These are phyloP conservation scores for Enteromius paludinosus DNA, from an alignment of 2,797 vertebrate genomes.

Conservation along the genomic window DNA sequence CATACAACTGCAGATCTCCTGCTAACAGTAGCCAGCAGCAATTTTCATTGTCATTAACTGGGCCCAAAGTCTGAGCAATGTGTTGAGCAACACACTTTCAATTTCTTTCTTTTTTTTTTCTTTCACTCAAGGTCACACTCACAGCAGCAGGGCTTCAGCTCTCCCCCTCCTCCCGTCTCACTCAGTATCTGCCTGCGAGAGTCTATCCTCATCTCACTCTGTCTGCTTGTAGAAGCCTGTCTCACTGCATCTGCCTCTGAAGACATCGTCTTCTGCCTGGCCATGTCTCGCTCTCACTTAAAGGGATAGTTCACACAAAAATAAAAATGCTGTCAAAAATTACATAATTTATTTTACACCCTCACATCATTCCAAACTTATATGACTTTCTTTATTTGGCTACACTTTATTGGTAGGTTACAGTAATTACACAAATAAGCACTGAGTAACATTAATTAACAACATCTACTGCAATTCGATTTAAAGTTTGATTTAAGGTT, in stretches of 20 bases:
- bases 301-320: constrained; percentile 3
- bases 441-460: neutral
- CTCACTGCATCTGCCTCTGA: neutral
- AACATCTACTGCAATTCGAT: too few relatives aligned
- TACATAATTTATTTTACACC: neutral
- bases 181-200: neutral
- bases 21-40: constrained; percentile 1
- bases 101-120: neutral
- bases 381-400: neutral
- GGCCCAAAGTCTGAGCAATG: neutral
- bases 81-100: neutral
- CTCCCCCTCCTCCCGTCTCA: neutral
- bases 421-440: neutral
- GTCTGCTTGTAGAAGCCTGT: neutral
- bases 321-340: neutral
- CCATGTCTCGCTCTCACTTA: neutral
- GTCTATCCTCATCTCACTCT: constrained; percentile 1
- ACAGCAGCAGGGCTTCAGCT: neutral
- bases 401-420: neutral
- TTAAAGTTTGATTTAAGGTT: neutral
- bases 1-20: neutral
- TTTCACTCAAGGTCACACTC: constrained; percentile 28
- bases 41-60: neutral
- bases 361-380: neutral
- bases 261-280: neutral